Percentiles rank a stretch among this genome's conserved stretches.
Evolutionary conservation across 1,140 invertebrate genomes (phyloP).

Genomic region (Drosophila erecta): DNA sequence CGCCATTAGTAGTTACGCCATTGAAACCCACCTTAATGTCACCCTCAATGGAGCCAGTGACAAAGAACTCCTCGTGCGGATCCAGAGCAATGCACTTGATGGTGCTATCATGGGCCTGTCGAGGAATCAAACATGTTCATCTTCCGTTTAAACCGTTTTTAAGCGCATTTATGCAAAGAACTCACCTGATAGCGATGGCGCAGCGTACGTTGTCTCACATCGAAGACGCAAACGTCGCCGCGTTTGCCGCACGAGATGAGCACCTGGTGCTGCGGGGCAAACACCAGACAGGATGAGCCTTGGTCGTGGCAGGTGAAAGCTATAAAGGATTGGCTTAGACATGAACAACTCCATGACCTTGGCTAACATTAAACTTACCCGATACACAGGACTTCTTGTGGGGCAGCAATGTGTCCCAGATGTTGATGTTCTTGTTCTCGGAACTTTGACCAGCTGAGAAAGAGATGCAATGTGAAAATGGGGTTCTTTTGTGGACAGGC

Average conservation of each 20-base stretch:
- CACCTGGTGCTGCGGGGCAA: slow-evolving; percentile 96
- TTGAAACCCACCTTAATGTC: slow-evolving; percentile 94
- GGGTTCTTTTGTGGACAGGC: not conserved
- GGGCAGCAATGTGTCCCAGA: slow-evolving; percentile 99
- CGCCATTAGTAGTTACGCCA: too few species aligned
- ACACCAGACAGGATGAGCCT: slow-evolving; percentile 94
- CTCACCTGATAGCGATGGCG: slow-evolving; percentile 91
- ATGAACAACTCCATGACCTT: not conserved
- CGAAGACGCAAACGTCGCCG: slow-evolving; percentile 97
- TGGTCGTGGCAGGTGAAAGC: slow-evolving; percentile 97
- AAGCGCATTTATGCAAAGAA: not conserved
- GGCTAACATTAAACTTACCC: slow-evolving; percentile 85
- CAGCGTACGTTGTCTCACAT: slow-evolving; percentile 94
- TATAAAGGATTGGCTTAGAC: slow-evolving; percentile 16
- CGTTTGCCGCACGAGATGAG: slow-evolving; percentile 97
- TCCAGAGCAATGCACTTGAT: slow-evolving; percentile 98
- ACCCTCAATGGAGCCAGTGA: slow-evolving; percentile 98
- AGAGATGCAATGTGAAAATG: not conserved
- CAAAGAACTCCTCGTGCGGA: slow-evolving; percentile 97
- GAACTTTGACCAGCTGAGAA: slow-evolving; percentile 94
- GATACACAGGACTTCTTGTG: slow-evolving; percentile 96
- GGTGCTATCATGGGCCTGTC: slow-evolving; percentile 94
- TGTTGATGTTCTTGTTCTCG: slow-evolving; percentile 98
- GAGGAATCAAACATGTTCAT: not conserved
- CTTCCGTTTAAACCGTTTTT: accelerated